Percentiles rank a stretch among this genome's conserved stretches.
Conservation (phyloP, 2,888 invertebrate species). For the Diplazon laetatorius region DNA sequence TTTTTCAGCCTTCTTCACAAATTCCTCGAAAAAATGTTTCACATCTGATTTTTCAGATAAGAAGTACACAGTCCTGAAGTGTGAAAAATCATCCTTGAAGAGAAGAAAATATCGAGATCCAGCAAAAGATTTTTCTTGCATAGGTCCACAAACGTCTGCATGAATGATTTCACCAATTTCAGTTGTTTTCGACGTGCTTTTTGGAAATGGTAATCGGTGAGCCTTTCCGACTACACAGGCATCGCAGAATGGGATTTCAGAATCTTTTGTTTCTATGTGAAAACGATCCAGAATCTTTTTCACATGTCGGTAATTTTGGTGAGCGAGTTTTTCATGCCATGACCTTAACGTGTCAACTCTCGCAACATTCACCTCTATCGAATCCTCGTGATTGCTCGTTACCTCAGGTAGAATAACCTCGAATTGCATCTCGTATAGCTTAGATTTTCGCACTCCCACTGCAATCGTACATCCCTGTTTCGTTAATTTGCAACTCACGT, state of each 20-base stretch:
- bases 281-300: conserved; percentile 52
- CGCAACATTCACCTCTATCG: conserved; percentile 35
- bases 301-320: conserved; percentile 67
- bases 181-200: conserved; percentile 27
- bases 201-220: conserved; percentile 43
- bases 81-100: conserved; percentile 55
- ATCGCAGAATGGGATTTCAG: conserved; percentile 61
- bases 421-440: conserved; percentile 56
- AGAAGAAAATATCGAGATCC: conserved; percentile 54
- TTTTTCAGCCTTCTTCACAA: conserved; percentile 45
- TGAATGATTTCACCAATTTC: conserved; percentile 50
- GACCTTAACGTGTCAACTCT: no score
- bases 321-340: conserved; percentile 54
- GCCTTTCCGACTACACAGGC: conserved; percentile 57
- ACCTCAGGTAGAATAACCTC: neutral
- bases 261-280: conserved; percentile 50
- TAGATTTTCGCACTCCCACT: conserved; percentile 37
- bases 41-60: conserved; percentile 50
- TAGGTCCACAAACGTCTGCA: conserved; percentile 57
- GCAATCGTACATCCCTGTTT: conserved; percentile 22
- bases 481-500: conserved; percentile 35
- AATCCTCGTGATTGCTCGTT: neutral
- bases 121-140: conserved; percentile 46
- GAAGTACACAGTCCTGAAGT: conserved; percentile 51
- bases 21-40: conserved; percentile 22